A percentile compares a stretch with the other conserved stretches of the same genome.
phyloP scores from a whole-genome alignment of 2,113 vertebrate species.

The Carassius gibelio region DNA sequence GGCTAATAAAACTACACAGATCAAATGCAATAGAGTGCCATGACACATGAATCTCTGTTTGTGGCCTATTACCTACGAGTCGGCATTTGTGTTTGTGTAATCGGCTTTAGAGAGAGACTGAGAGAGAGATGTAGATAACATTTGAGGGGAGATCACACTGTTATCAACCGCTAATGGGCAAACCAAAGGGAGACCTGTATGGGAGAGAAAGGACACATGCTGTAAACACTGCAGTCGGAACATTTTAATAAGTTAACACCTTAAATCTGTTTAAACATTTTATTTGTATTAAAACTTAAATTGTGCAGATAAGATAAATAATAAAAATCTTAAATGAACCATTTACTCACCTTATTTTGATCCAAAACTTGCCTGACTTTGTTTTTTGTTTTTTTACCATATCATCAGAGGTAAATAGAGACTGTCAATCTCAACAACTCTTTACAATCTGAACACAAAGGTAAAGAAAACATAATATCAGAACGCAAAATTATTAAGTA shows the following conservation, averaged over 20 bases:
- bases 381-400: not conserved
- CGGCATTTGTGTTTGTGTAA: slow-evolving; percentile 7
- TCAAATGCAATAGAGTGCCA: slow-evolving; percentile 53
- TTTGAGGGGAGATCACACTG: not conserved
- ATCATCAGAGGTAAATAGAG: not conserved
- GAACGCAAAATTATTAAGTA: not conserved
- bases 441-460: not conserved
- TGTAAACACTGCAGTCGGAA: not conserved
- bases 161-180: not conserved
- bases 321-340: not conserved
- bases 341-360: not conserved
- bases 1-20: slow-evolving; percentile 50
- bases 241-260: not conserved
- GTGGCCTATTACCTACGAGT: slow-evolving; percentile 35
- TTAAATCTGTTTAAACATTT: not conserved
- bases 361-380: not conserved
- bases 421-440: not conserved
- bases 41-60: slow-evolving; percentile 33
- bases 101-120: not conserved
- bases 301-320: not conserved
- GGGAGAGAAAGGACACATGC: not conserved
- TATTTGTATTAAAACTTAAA: not conserved
- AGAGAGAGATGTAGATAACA: not conserved
- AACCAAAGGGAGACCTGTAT: not conserved
- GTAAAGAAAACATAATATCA: not conserved